Evolutionary conservation across 2,888 invertebrate genomes (phyloP), one percentile per base, ranked within the genome.

Genomic region (Sinelater perroti): DNA sequence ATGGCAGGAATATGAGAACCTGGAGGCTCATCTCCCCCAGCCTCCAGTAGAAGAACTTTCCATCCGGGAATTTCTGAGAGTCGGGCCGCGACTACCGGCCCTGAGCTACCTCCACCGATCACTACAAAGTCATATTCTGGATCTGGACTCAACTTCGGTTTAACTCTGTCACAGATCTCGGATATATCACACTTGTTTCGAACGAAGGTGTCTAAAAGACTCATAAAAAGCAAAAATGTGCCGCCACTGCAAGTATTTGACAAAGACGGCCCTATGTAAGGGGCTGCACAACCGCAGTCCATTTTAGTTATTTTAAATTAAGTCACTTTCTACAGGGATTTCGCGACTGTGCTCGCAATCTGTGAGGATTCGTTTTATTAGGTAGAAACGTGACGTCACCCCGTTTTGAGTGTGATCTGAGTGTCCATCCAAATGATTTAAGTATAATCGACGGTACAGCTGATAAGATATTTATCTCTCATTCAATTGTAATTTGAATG

Each of bases 1-100:
- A 87, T 85, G n/a, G 88, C 83, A 0, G 90, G 90, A 1, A 87
- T 81, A 65, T 78, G 76, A 0, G 87, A 80, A 30, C 82, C 83
- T 0, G 83, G 82, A 0, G 88, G 88, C 72, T 88, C 88, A 67
- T 89, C 88, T 0, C 85, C 86, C 0, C 89, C 89, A 0, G 89
- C 89, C 78, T 89, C 89, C 60, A 89, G 73, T 6, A 89, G 74
- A 17, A 89, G 70, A n/a, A 89, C 87, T 78, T 85, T 87, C 87
- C 87, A 87, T 30, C 84, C 79, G 3, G 83, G 80, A 33, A 85
- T 82, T 69, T 88, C 87, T 11, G 87, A 85, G n/a, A 89, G 73
- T 53, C 87, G 80, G 0, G 80, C 83, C 5, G 88, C 88, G 0
- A 86, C 83, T 5, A 85, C 84, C 0, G 87, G 77, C 0, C 88